phyloP scores from a whole-genome alignment of 2,113 vertebrate species.

The Harpagus bidentatus region DNA sequence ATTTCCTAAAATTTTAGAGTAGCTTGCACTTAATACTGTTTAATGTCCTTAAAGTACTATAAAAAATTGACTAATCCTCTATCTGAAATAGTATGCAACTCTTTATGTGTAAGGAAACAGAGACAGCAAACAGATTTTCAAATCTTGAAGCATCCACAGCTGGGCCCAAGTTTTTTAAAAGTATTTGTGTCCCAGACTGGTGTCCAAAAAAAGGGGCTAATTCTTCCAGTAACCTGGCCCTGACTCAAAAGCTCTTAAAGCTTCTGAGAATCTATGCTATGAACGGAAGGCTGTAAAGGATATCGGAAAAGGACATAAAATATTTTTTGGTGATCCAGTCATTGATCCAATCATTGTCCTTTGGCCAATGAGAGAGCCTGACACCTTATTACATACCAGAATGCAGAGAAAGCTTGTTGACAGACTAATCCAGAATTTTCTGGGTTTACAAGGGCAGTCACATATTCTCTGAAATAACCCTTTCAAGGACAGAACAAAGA shows the following conservation, averaged over 20 bases:
- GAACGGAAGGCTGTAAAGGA: not conserved
- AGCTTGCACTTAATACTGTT: not conserved
- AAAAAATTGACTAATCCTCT: not conserved
- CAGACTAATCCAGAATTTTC: not conserved
- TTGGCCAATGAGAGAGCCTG: not conserved
- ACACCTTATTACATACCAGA: not conserved
- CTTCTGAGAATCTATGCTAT: not conserved
- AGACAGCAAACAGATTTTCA: not conserved
- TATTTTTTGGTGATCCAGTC: not conserved
- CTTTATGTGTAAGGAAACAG: not conserved
- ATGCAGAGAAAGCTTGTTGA: not conserved
- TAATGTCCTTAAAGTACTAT: not conserved
- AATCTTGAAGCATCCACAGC: not conserved
- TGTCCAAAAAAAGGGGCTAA: not conserved
- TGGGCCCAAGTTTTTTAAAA: not conserved
- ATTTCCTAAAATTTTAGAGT: not conserved
- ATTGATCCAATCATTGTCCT: not conserved
- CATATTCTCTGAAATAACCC: not conserved
- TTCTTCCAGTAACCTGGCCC: not conserved
- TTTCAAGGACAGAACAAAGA: not conserved
- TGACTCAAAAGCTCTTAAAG: not conserved
- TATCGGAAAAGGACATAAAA: not conserved
- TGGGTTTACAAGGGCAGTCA: not conserved
- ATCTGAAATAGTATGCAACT: not conserved
- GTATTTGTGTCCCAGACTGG: not conserved